A percentile compares a stretch with the other conserved stretches of the same genome.
phyloP scores from a whole-genome alignment of 2,888 invertebrate species.

The Philopedon plagiatum region DNA sequence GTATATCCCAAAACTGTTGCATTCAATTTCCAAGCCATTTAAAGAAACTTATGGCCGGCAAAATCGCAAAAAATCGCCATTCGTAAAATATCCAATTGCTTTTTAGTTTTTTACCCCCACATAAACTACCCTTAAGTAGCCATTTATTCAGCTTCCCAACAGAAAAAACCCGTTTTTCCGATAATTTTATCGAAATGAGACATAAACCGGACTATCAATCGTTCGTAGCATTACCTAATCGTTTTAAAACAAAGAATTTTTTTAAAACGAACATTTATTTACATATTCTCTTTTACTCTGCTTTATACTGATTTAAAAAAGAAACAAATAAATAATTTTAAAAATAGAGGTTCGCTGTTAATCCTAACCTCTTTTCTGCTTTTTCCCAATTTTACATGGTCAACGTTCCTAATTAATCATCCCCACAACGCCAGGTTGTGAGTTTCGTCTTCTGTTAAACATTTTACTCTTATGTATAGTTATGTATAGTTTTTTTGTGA shows the following conservation, averaged over 20 bases:
- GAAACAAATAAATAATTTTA: too few relatives aligned
- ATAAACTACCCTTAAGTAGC: slow-evolving; percentile 15
- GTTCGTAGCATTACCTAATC: background rate
- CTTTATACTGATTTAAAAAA: too few relatives aligned
- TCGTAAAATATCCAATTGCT: slow-evolving; percentile 16
- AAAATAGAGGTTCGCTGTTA: too few relatives aligned
- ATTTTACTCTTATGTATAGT: too few relatives aligned
- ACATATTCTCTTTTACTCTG: too few relatives aligned
- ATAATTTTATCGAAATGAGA: slow-evolving; percentile 26
- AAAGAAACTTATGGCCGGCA: background rate
- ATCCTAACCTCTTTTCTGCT: too few relatives aligned
- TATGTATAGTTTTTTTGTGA: too few relatives aligned
- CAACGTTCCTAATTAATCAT: too few relatives aligned
- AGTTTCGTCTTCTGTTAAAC: too few relatives aligned
- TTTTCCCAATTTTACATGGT: too few relatives aligned
- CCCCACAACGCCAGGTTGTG: too few relatives aligned
- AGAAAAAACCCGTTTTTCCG: slow-evolving; percentile 5
- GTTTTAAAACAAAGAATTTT: background rate
- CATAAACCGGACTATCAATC: slow-evolving; percentile 16
- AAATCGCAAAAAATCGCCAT: slow-evolving; percentile 13
- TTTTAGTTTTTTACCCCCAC: slow-evolving; percentile 13
- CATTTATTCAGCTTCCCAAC: slow-evolving; percentile 2
- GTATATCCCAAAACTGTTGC: slow-evolving; percentile 8
- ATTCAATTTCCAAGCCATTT: slow-evolving; percentile 7
- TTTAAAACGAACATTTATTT: too few relatives aligned